Evolutionary conservation across 2,888 invertebrate genomes (phyloP), one percentile per base, ranked within the genome.

Genomic region (Drosophila antonietae): DNA sequence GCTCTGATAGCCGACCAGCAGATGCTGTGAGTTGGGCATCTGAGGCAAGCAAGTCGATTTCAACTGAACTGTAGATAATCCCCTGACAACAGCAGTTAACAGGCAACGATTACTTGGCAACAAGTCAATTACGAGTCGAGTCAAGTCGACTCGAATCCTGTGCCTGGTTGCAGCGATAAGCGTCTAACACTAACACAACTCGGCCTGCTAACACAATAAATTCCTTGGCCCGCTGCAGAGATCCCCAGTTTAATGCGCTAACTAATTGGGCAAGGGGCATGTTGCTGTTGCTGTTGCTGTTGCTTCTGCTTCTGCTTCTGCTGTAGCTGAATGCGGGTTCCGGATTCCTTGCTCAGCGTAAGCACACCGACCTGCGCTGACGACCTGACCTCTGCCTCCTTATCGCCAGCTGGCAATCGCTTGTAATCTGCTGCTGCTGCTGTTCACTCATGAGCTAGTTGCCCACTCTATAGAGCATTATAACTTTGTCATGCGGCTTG

Each of bases 41-140:
- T 56, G 41, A 53, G 46, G 41, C 5, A 53, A 55, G 63, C 68
- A 73, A 73, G 88, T 78, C 73, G 82, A 88, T 88, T 85, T 84
- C 73, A 84, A 88, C 77, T 78, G 80, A 90, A 90, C 83, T 90
- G 83, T 86, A 79, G 90, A 88, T 87, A 87, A 87, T 90, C 86
- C 87, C 90, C 89, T 85, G 83, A 90, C 89, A 90, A 90, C 90
- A 86, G 87, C 89, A 87, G 90, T 87, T 87, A 87, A 86, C 86
- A 79, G 90, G 87, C 87, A 90, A 90, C 83, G 90, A 87, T 89
- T 90, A 89, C 90, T 88, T 88, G 87, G 87, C 87, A 88, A 88
- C 87, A 88, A 88, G 87, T 88, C 90, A 88, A 88, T 88, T 90
- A 90, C 80, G 78, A 72, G 69, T 73, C 63, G 65, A 69, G 68